Evolutionary conservation across 2,797 vertebrate genomes (phyloP).

Genomic region (Rhinichthys osculus): DNA sequence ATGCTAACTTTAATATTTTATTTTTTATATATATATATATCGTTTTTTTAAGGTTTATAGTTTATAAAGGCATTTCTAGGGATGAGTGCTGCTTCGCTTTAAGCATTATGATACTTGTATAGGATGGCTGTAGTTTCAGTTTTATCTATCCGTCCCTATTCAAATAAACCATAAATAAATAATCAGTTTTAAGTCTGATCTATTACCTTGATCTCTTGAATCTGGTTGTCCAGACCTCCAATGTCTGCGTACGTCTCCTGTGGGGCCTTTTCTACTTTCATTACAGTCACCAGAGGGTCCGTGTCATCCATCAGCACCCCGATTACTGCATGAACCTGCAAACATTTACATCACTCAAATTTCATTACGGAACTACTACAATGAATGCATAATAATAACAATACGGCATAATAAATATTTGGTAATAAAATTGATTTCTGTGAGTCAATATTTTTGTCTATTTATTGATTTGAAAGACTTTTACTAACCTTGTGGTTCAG

Average conservation of each 20-base stretch:
- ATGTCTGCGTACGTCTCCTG: constrained; percentile 98
- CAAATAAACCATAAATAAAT: not conserved
- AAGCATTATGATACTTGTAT: not conserved
- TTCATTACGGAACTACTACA: not conserved
- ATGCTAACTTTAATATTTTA: not conserved
- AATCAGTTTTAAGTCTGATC: not conserved
- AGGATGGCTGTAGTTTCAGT: not conserved
- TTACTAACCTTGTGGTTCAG: constrained; percentile 93
- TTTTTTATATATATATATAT: too few species aligned
- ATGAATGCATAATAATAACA: not conserved
- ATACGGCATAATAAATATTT: not conserved
- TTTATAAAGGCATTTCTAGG: not conserved
- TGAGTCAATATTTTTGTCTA: not conserved
- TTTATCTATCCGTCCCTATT: not conserved
- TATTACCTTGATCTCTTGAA: constrained; percentile 96
- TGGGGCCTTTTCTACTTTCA: constrained; percentile 99
- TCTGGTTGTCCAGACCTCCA: constrained; percentile 95
- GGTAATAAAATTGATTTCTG: not conserved
- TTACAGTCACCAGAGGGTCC: constrained; percentile 95
- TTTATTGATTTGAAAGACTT: not conserved
- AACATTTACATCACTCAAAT: not conserved
- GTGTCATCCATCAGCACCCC: constrained; percentile 98
- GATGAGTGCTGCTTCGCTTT: not conserved
- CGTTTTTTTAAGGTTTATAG: not conserved
- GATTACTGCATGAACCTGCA: constrained; percentile 94